Percentiles rank a stretch among this genome's conserved stretches.
These are phyloP conservation scores for Xiphias gladius DNA, from an alignment of 2,113 vertebrate species.

Conservation along the genomic window DNA sequence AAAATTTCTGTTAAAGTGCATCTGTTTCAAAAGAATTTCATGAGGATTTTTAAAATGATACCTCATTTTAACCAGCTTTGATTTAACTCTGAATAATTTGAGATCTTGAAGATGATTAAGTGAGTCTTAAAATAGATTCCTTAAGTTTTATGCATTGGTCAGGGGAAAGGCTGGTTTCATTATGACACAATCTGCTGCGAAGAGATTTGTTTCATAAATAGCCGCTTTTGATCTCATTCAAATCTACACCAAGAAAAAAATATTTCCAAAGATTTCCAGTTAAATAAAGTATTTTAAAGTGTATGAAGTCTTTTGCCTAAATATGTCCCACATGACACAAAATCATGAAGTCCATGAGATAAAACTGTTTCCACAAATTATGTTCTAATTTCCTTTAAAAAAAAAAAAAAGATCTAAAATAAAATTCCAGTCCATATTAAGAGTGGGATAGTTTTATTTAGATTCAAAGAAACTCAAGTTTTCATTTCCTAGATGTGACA, in stretches of 20 bases:
- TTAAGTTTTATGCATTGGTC: too few species aligned
- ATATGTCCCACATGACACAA: not conserved
- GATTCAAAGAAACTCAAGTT: conserved; percentile 66
- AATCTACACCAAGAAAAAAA: too few species aligned
- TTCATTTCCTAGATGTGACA: conserved; percentile 55
- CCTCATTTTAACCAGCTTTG: not conserved
- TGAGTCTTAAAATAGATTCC: too few species aligned
- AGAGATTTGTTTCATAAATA: too few species aligned
- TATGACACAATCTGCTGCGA: too few species aligned
- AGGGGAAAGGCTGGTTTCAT: too few species aligned
- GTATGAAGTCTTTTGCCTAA: not conserved
- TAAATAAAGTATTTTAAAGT: too few species aligned
- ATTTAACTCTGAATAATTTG: not conserved
- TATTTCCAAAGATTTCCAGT: too few species aligned
- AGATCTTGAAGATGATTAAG: not conserved
- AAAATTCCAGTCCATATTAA: conserved; percentile 18
- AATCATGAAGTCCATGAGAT: not conserved
- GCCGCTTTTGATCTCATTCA: too few species aligned
- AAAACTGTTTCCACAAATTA: not conserved
- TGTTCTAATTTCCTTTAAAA: not conserved
- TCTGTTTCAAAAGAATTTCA: too few species aligned
- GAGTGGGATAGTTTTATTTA: conserved; percentile 72
- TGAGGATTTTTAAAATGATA: too few species aligned
- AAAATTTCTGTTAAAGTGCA: too few species aligned
- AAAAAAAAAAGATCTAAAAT: not conserved